Conservation (phyloP, 2,113 vertebrate species). For the Eulemur macaco region DNA sequence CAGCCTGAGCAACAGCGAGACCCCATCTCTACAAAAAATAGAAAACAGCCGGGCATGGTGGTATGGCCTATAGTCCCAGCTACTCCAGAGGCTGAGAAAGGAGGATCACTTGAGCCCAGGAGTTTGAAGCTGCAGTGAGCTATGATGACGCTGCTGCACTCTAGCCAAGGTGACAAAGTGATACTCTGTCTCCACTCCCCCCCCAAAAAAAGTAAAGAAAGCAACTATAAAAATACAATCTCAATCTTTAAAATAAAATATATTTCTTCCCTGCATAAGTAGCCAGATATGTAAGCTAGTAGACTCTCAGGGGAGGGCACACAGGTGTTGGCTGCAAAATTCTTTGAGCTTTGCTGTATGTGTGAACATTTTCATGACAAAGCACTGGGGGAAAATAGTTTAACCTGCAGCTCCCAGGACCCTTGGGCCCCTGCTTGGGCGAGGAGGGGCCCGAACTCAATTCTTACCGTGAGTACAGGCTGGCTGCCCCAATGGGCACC, state of each 20-base stretch:
- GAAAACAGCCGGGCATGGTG: neutral
- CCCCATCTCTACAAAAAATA: too few species aligned
- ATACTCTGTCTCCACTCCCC: too few species aligned
- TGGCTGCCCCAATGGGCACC: too few species aligned
- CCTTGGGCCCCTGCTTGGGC: too few species aligned
- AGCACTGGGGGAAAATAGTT: neutral
- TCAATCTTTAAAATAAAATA: neutral
- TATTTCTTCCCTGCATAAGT: neutral
- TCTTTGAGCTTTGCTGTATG: neutral
- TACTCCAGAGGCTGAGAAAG: neutral
- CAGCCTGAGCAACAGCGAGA: too few species aligned
- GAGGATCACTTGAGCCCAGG: too few species aligned
- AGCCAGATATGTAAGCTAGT: neutral
- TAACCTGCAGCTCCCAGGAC: neutral
- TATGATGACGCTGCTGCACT: too few species aligned
- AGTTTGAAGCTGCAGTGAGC: too few species aligned
- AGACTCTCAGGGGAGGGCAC: too few species aligned
- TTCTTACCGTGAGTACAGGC: neutral
- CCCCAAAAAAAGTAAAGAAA: neutral
- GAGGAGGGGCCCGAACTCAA: neutral
- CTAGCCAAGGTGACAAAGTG: too few species aligned
- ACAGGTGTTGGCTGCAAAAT: neutral
- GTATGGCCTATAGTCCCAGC: neutral
- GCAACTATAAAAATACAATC: neutral
- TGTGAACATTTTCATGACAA: neutral